These are phyloP conservation scores for Lycaon pictus DNA, from an alignment of 2,113 vertebrate genomes.

Conservation along the genomic window DNA sequence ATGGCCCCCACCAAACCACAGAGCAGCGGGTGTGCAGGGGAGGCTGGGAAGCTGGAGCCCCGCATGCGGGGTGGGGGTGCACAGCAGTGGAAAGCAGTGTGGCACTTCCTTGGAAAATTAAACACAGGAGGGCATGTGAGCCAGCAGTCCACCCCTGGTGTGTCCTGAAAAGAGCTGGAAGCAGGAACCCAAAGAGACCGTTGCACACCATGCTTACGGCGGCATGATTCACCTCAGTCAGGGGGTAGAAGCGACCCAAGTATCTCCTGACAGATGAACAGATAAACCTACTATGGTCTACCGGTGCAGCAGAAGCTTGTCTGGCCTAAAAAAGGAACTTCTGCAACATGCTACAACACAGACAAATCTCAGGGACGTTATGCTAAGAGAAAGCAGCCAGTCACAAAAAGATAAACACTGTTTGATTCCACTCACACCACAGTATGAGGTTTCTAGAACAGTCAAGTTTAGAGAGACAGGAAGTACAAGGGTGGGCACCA, in stretches of 20 bases:
- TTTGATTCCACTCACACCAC: neutral
- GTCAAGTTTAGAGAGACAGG: fast-evolving
- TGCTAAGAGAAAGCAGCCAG: neutral
- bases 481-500: neutral
- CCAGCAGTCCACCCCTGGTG: neutral
- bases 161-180: neutral
- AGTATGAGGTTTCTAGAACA: no score
- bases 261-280: fast-evolving
- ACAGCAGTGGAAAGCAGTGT: neutral
- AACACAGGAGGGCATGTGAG: neutral
- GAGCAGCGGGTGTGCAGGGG: fast-evolving
- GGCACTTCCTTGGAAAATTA: neutral
- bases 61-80: fast-evolving
- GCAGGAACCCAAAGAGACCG: neutral
- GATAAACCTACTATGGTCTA: no score
- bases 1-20: no score
- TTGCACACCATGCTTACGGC: neutral
- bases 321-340: neutral
- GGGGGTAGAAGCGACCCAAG: neutral
- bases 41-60: neutral
- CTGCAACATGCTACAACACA: neutral
- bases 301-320: neutral
- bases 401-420: neutral
- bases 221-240: neutral
- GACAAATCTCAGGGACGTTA: neutral